A percentile compares a stretch with the other conserved stretches of the same genome.
Conservation (phyloP, 2,797 vertebrate species). For the Esox lucius region DNA sequence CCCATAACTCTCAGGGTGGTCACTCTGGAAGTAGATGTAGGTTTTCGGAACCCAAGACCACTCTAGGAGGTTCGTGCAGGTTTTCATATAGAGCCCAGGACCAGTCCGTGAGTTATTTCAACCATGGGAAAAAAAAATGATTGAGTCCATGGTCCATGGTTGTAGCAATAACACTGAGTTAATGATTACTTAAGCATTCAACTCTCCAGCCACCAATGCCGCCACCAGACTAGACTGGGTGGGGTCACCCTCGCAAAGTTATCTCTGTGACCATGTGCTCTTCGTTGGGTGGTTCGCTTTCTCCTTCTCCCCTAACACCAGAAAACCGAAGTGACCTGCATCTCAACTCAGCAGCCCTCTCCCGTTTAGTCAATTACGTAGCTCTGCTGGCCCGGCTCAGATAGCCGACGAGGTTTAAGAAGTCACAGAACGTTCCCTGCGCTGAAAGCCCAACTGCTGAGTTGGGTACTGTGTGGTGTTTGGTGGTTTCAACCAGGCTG, state of each 20-base stretch:
- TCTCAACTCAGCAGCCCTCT: background rate
- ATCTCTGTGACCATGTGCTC: constrained; percentile 59
- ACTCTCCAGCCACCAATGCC: constrained; percentile 5
- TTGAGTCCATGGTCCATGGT: too few species aligned
- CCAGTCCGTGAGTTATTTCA: too few species aligned
- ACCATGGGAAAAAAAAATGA: too few species aligned
- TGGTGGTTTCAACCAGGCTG: background rate
- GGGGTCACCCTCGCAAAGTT: constrained; percentile 50
- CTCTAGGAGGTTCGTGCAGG: too few species aligned
- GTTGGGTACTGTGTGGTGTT: background rate
- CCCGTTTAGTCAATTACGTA: background rate
- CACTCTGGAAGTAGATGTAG: too few species aligned
- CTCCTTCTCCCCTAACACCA: background rate
- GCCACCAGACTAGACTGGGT: constrained; percentile 33
- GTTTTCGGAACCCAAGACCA: too few species aligned
- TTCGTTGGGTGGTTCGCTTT: constrained; percentile 42
- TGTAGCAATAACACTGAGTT: background rate
- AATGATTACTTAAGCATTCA: background rate
- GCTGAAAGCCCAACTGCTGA: background rate
- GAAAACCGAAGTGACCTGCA: background rate
- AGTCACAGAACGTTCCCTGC: background rate
- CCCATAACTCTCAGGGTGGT: too few species aligned
- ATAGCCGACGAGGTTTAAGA: background rate
- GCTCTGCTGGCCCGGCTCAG: background rate
- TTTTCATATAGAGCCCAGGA: too few species aligned